Evolutionary conservation across 2,888 invertebrate species (phyloP), one percentile per base, ranked within the genome.

Genomic region (Nysson spinosus): DNA sequence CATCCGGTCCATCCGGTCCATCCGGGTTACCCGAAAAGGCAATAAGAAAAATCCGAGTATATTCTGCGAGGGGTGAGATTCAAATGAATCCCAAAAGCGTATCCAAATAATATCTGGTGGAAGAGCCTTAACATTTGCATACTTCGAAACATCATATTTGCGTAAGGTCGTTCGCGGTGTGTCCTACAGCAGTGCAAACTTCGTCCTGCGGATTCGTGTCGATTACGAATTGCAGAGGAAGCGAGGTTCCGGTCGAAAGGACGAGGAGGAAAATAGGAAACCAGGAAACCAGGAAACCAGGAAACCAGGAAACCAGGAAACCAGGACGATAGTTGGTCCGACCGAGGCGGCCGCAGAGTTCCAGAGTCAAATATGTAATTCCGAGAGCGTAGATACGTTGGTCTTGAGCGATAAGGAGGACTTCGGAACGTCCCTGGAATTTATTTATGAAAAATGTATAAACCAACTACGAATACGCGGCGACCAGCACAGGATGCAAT

Each of bases 381-480:
- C 43, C 40, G 7, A 12, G 11, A 19, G 19, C 28, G 37, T 61
- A 14, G 34, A 37, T 37, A 39, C 43, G 24, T 14, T 32, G 35
- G 35, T 22, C 11, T 22, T 5, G 52, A 35, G 35, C 35, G 26
- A 57, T 39, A 40, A 58, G 26, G 28, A 20, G 34, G 43, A 44
- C 46, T 52, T 57, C 34, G 52, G 50, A 43, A 43, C 54, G 46
- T 60, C 51, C 60, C 7, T 65, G 67, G 74, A 81, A 81, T 80
- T 75, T 77, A 79, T 81, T 80, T 79, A 79, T 78, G 74, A 81
- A 75, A 78, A 81, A 77, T 79, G 73, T 69, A 79, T 75, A 73
- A 74, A 72, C 65, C 61, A 30, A 42, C 47, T 64, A 50, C 46
- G 28, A 49, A 40, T 37, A 28, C 49, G 42, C 24, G 32, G 30